Base-by-base conservation (phyloP, 2,888 invertebrate genomes). In the Drosophila putrida region DNA sequence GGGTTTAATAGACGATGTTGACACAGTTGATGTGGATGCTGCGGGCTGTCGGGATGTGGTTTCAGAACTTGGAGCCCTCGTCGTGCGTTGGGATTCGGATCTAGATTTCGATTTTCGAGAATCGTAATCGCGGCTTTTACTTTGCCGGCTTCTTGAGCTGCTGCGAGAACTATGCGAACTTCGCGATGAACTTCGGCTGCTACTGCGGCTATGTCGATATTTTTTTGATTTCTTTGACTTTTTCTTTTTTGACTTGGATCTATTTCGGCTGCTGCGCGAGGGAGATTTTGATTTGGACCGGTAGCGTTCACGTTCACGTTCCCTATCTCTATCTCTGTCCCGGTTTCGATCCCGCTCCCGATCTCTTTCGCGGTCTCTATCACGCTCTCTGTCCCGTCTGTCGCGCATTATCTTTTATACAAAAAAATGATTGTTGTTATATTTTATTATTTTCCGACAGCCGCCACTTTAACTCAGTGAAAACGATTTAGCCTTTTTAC, bases 161-260 rank as follows among this genome's bases (percentile, higher is more conserved):
- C 82, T 90, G 3, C 73, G 71, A 0, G 85, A 82, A 39, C 80
- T 78, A 8, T 62, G 44, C 15, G 78, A 71, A 47, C 80, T 85
- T 1, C 71, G 63, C 0, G 84, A 81, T 4, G 86, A 80, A 4
- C 83, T 85, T 1, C 81, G 82, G 53, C 90, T 91, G 51, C 84
- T 90, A 51, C 91, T 91, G 35, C 90, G 85, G 33, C 91, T 90
- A 4, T 84, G 86, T 4, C 90, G 68, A 4, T 73, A 85, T 55
- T 88, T 90, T 46, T 90, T 92, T 0, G 90, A 82, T 60, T 91
- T 91, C 51, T 90, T 91, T 0, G 87, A 89, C 57, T 88, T 91
- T 47, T 90, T 91, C 11, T 90, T 91, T 41, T 89, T 92, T 5
- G 88, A 84, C 6, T 84, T 89, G 11, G 90, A 87, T 33, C 82